phyloP scores from a whole-genome alignment of 2,888 invertebrate genomes.

The Perithous albicinctus region DNA sequence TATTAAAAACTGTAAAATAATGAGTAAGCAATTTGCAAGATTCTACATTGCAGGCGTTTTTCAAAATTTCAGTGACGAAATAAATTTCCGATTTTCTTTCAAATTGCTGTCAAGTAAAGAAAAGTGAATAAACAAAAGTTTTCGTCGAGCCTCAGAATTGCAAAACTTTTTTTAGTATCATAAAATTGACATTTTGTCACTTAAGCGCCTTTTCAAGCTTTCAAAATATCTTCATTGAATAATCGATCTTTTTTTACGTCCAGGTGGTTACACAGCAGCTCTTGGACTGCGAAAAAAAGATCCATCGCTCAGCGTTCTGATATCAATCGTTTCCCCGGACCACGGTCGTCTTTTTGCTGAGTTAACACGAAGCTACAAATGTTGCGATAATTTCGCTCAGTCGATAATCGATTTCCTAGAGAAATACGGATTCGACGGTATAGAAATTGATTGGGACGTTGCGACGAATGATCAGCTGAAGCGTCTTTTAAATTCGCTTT shows the following conservation, averaged over 20 bases:
- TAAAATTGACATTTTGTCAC: background rate
- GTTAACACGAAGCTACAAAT: slow-evolving; percentile 86
- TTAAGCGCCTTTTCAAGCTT: background rate
- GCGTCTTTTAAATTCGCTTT: slow-evolving; percentile 87
- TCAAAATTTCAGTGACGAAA: too few species aligned
- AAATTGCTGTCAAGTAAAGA: too few species aligned
- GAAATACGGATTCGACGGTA: slow-evolving; percentile 91
- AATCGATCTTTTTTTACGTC: background rate
- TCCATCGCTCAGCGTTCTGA: slow-evolving; percentile 89
- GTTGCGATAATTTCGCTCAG: slow-evolving; percentile 86
- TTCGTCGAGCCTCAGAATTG: too few species aligned
- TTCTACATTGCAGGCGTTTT: too few species aligned
- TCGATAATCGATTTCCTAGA: slow-evolving; percentile 89
- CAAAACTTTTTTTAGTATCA: too few species aligned
- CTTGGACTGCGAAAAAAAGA: slow-evolving; percentile 89
- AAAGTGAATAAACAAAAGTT: too few species aligned
- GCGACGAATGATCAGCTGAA: slow-evolving; percentile 86
- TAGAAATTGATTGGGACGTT: slow-evolving; percentile 90
- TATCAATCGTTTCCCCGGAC: slow-evolving; percentile 87
- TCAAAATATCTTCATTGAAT: background rate
- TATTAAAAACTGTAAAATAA: too few species aligned
- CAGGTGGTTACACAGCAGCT: slow-evolving; percentile 91
- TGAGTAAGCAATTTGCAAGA: too few species aligned
- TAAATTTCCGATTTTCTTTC: too few species aligned
- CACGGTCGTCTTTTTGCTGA: slow-evolving; percentile 88